Conservation (phyloP, 2,113 vertebrate genomes). For the Falcunculus frontatus region DNA sequence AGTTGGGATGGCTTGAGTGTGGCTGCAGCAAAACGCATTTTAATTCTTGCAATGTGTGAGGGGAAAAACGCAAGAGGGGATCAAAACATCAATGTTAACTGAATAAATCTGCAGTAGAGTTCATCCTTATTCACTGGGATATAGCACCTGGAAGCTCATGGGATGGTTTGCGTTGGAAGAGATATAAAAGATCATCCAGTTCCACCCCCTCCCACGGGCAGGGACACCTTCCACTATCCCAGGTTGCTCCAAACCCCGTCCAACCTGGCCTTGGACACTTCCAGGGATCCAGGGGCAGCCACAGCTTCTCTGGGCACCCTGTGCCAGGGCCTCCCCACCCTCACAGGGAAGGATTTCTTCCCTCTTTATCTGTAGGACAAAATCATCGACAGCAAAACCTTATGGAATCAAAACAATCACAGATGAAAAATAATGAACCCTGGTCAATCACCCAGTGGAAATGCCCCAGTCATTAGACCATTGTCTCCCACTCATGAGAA, state of each 20-base stretch:
- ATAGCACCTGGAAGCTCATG: not conserved
- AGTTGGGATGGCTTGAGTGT: not conserved
- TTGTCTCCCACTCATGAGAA: not conserved
- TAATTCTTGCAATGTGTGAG: not conserved
- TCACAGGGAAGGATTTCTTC: not conserved
- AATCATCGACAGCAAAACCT: not conserved
- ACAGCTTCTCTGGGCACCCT: not conserved
- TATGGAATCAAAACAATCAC: not conserved
- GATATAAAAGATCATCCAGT: not conserved
- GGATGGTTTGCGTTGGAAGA: not conserved
- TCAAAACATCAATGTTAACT: not conserved
- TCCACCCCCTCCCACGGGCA: not conserved
- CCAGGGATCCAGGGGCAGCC: not conserved
- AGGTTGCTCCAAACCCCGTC: rapidly evolving
- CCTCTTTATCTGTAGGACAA: not conserved
- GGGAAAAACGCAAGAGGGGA: not conserved
- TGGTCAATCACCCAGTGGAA: not conserved
- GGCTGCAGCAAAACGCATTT: not conserved
- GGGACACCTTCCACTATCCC: not conserved
- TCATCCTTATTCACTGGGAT: not conserved
- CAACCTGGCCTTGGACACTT: rapidly evolving
- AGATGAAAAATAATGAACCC: not conserved
- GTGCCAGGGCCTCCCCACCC: not conserved
- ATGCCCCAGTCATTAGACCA: rapidly evolving
- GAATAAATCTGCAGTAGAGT: not conserved